Base-by-base conservation (phyloP, 2,888 invertebrate species). In the Zygaena filipendulae region DNA sequence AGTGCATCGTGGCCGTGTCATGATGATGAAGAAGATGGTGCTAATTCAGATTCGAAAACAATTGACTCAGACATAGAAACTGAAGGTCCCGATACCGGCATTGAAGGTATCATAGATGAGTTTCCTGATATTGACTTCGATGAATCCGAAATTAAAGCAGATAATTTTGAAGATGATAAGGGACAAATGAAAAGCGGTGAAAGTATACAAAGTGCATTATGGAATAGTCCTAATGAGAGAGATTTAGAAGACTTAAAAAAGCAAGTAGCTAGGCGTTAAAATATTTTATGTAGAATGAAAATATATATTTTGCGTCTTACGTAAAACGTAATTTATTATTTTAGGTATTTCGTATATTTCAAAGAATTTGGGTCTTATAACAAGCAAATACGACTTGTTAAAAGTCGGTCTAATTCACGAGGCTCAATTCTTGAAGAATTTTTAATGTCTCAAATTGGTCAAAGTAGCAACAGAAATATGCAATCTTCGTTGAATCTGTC, bases 241-340 rank as follows among this genome's bases (percentile, higher is more conserved):
- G 80, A 80, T 47, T 40, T 70, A 45, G 81, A 81, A 61, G 82
- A 82, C 67, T 71, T 82, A 51, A 75, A 80, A 64, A 77, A 69
- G 80, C 79, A 50, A 33, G 39, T 37, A 30, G 28, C 27, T 30
- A 11, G 14, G 12, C 16, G 22, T 26, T 10, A 7, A 11, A 3
- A 10, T 27, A n/a, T 26, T 13, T 4, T 25, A 14, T n/a, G 6
- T 9, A 12, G 12, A 11, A 4, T 11, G 5, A 8, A 13, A 9
- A 21, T 14, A n/a, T 28, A 6, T 11, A 5, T 13, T 28, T 12
- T 21, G n/a, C n/a, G n/a, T n/a, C n/a, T n/a, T n/a, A n/a, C n/a
- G n/a, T n/a, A n/a, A n/a, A n/a, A n/a, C n/a, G n/a, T 21, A n/a
- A 32, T 35, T 27, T 26, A 11, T 22, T 62, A 6, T 16, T 77